These are phyloP conservation scores for Allolobophora icterica DNA, from an alignment of 2,888 invertebrate species.

Conservation along the genomic window DNA sequence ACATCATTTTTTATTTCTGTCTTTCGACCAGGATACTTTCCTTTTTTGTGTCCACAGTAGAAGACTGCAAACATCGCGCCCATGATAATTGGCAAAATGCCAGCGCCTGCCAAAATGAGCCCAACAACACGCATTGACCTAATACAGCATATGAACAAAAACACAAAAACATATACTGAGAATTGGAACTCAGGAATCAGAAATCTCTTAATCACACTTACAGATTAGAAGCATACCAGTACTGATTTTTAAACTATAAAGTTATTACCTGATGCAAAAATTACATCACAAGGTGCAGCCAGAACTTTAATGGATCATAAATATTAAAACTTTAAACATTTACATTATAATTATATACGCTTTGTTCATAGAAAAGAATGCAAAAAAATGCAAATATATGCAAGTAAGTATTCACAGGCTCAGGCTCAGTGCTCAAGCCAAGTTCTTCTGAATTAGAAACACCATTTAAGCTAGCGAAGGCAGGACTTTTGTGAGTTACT, in stretches of 20 bases:
- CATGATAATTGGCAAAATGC: slow-evolving; percentile 25
- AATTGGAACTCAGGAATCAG: neutral
- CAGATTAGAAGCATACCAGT: neutral
- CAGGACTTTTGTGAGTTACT: no score
- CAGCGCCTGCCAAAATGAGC: neutral
- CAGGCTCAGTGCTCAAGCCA: neutral
- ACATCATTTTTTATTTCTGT: neutral
- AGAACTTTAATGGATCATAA: neutral
- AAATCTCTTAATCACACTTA: neutral
- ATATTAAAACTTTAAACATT: neutral
- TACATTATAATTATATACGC: neutral
- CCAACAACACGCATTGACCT: slow-evolving; percentile 25
- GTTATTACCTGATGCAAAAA: neutral
- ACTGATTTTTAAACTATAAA: neutral
- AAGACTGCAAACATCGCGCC: neutral
- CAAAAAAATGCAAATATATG: no score
- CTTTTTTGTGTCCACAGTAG: neutral
- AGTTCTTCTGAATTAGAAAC: no score
- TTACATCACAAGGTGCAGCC: neutral
- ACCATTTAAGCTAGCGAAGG: no score
- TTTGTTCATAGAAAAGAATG: neutral
- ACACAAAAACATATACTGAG: neutral
- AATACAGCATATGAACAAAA: neutral
- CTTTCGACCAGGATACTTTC: neutral
- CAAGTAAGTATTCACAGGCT: neutral